These are phyloP conservation scores for Anguilla megastoma DNA, from an alignment of 2,797 vertebrate species.

Conservation along the genomic window DNA sequence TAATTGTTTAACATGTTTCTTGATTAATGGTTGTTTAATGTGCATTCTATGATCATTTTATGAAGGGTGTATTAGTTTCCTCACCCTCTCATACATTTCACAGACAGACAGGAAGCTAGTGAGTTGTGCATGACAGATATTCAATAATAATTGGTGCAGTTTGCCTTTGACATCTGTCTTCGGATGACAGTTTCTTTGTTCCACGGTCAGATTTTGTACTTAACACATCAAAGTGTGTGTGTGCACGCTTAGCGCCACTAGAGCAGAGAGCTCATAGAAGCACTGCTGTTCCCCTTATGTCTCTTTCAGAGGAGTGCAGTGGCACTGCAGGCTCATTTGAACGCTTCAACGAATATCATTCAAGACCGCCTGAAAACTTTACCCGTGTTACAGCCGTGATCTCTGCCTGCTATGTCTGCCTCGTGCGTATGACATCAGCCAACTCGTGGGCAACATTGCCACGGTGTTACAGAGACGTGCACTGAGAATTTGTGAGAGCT, in stretches of 20 bases:
- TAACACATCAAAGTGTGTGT: constrained; percentile 87
- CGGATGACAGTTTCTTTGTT: constrained; percentile 91
- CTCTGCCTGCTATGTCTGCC: neutral
- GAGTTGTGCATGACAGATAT: constrained; percentile 84
- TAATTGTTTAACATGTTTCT: constrained; percentile 16
- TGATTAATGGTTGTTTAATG: neutral
- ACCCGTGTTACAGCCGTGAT: neutral
- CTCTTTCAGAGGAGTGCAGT: neutral
- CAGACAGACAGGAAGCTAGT: constrained; percentile 69
- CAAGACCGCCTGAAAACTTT: neutral
- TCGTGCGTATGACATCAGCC: neutral
- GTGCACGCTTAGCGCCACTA: neutral
- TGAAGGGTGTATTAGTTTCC: constrained; percentile 58
- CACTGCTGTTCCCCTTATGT: neutral
- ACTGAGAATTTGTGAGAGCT: neutral
- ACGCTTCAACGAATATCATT: neutral
- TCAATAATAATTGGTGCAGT: constrained; percentile 87
- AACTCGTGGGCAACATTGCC: neutral
- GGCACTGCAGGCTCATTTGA: neutral
- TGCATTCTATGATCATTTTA: constrained; percentile 57
- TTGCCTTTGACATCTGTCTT: constrained; percentile 84
- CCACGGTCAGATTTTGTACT: constrained; percentile 90
- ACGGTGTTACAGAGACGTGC: neutral
- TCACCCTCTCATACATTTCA: constrained; percentile 73
- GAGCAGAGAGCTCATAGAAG: constrained; percentile 9